These are phyloP conservation scores for Macrophya alboannulata DNA, from an alignment of 2,888 invertebrate species.

Conservation along the genomic window DNA sequence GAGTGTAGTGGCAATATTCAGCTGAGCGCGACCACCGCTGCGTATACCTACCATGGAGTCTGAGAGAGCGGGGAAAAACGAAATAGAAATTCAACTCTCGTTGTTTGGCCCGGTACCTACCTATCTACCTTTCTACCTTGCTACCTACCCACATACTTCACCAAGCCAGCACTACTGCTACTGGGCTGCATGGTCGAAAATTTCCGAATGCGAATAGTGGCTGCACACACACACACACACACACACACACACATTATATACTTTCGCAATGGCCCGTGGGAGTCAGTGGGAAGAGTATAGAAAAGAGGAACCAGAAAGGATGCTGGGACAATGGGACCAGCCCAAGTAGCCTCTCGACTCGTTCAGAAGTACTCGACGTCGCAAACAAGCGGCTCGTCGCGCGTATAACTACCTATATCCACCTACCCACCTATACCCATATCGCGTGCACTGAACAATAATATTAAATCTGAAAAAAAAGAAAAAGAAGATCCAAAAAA, in stretches of 20 bases:
- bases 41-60: not conserved
- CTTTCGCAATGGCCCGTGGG: slow-evolving; percentile 63
- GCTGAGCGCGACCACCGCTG: slow-evolving; percentile 31
- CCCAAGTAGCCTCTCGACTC: slow-evolving; percentile 68
- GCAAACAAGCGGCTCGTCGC: slow-evolving; percentile 73
- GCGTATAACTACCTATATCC: slow-evolving; percentile 36
- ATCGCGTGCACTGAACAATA: slow-evolving; percentile 37
- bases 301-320: slow-evolving; percentile 59
- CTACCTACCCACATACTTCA: slow-evolving; percentile 48
- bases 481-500: not conserved
- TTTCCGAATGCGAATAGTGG: slow-evolving; percentile 71
- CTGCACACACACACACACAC: slow-evolving; percentile 53
- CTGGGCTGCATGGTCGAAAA: slow-evolving; percentile 62
- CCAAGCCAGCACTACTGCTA: slow-evolving; percentile 21
- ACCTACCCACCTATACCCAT: slow-evolving; percentile 15
- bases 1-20: slow-evolving; percentile 52
- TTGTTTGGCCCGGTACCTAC: not conserved
- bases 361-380: slow-evolving; percentile 71
- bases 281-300: slow-evolving; percentile 26
- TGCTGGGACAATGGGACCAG: slow-evolving; percentile 71
- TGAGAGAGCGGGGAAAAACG: slow-evolving; percentile 7
- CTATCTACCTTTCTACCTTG: not conserved
- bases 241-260: slow-evolving; percentile 56
- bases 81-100: slow-evolving; percentile 34
- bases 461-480: slow-evolving; percentile 2